phyloP scores from a whole-genome alignment of 2,113 vertebrate species.

The Actenoides lindsayi region DNA sequence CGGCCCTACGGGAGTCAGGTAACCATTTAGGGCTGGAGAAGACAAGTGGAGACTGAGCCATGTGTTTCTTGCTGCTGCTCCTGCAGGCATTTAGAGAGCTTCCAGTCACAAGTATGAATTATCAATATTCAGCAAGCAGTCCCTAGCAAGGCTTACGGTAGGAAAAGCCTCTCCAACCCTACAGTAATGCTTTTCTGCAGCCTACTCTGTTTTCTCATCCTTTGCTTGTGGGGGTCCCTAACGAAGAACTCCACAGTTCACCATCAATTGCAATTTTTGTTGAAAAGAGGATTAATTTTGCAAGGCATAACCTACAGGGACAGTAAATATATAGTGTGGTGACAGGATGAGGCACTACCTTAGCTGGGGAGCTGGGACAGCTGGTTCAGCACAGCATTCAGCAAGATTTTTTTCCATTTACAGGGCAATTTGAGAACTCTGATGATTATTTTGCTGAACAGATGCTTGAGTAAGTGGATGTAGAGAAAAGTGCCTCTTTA shows the following conservation, averaged over 20 bases:
- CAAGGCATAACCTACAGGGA: not conserved
- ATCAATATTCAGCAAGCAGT: not conserved
- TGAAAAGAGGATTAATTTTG: not conserved
- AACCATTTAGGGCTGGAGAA: not conserved
- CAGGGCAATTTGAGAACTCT: slow-evolving; percentile 29
- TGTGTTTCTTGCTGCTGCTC: not conserved
- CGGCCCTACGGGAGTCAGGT: not conserved
- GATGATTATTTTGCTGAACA: slow-evolving; percentile 45
- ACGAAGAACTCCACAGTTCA: not conserved
- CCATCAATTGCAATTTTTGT: not conserved
- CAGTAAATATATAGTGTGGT: not conserved
- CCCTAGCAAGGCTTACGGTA: not conserved
- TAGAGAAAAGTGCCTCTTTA: not conserved
- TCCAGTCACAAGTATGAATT: fast-evolving
- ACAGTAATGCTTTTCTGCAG: not conserved
- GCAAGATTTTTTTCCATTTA: slow-evolving; percentile 36
- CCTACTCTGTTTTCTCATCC: not conserved
- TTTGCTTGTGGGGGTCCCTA: not conserved
- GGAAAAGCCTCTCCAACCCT: not conserved
- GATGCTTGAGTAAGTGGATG: slow-evolving; percentile 31
- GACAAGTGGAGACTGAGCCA: fast-evolving
- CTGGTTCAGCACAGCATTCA: slow-evolving; percentile 55
- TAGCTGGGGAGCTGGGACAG: not conserved
- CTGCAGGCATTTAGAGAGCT: not conserved
- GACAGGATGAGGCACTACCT: slow-evolving; percentile 1